Evolutionary conservation across 2,888 invertebrate species (phyloP), one percentile per base, ranked within the genome.

Genomic region (Bellardia pandia): DNA sequence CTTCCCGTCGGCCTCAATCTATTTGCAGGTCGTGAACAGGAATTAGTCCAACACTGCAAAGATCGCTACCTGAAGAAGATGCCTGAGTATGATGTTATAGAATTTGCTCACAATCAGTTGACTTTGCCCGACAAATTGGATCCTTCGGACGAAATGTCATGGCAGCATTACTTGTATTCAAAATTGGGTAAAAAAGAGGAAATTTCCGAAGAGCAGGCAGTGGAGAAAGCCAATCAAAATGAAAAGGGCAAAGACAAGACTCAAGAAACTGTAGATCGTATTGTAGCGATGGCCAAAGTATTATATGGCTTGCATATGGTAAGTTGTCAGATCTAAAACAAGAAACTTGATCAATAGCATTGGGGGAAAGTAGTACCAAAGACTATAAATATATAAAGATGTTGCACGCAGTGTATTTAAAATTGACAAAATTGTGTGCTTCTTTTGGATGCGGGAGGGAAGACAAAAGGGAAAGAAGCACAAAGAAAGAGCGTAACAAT

Each of bases 211-310:
- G 94, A 94, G 64, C 90, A 91, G 66, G 92, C 92, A 1, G 66
- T 93, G 13, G 94, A 94, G 83, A 94, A 94, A 86, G 53, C 88
- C 11, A 92, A 90, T 56, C 90, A 93, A 53, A 92, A 94, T n/a
- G 94, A 95, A 30, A 95, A 95, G 77, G 94, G 95, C 0, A 96
- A 96, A 90, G 95, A 96, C 89, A 95, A 96, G 94, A 95, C 98
- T 0, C 97, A 98, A 86, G 98, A 98, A 90, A 97, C 98, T 0
- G 98, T 98, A 0, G 97, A 97, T 85, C 95, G 98, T 81, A 98
- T 98, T 87, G 98, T 98, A 0, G 98, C 98, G 88, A 99, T 99
- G 99, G 99, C 99, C 88, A 99, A 99, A 96, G 99, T 99, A 72
- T 96, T 99, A 79, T 99, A 96, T 92, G 99, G 99, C 79, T 95